Evolutionary conservation across 2,113 vertebrate genomes (phyloP).

Genomic region (Lutjanus erythropterus): DNA sequence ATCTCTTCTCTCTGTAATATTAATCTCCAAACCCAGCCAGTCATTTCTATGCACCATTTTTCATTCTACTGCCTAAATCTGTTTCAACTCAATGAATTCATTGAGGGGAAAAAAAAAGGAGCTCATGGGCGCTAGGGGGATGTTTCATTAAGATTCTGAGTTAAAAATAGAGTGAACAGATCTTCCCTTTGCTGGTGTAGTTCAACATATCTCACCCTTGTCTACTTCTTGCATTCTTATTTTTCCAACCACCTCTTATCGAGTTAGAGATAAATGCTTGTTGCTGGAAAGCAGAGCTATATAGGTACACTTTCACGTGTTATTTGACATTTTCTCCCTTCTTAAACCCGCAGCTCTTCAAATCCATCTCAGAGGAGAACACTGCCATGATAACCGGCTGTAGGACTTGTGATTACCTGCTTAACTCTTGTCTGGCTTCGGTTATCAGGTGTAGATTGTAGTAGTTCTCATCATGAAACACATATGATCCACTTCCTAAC

Average conservation of each 20-base stretch:
- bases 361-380: background rate
- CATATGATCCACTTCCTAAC: background rate
- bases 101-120: conserved; percentile 43
- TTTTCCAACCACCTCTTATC: conserved; percentile 33
- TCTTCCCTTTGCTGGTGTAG: conserved; percentile 56
- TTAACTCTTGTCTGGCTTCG: background rate
- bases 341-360: background rate
- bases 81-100: conserved; percentile 73
- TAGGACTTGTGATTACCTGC: conserved; percentile 26
- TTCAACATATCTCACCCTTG: conserved; percentile 60
- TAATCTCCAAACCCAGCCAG: conserved; percentile 56
- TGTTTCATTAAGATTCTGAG: conserved; percentile 78
- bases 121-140: conserved; percentile 51
- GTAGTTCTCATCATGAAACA: conserved; percentile 2
- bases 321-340: background rate
- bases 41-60: conserved; percentile 64
- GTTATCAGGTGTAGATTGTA: background rate
- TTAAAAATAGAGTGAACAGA: conserved; percentile 77
- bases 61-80: conserved; percentile 59
- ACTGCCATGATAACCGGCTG: background rate
- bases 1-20: conserved; percentile 36
- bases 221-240: conserved; percentile 46
- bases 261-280: conserved; percentile 15
- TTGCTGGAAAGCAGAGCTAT: conserved; percentile 19
- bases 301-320: conserved; percentile 26